Evolutionary conservation across 2,888 invertebrate species (phyloP), one percentile per base, ranked within the genome.

Genomic region (Xestia ashworthii): DNA sequence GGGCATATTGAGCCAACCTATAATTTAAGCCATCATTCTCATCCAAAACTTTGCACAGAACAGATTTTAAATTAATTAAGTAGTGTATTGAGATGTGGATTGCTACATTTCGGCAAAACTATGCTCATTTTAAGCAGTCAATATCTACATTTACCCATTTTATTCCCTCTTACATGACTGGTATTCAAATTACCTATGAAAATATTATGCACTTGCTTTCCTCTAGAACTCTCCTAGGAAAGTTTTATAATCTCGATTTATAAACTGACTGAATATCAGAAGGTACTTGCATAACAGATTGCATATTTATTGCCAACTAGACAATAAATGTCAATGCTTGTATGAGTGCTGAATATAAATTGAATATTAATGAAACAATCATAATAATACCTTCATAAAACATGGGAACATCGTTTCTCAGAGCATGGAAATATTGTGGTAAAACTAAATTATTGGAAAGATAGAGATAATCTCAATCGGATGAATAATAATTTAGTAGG

Each of bases 401-500:
- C 55, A 77, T 41, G 14, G 14, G 16, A 71, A 64, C 19, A 85
- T 25, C 19, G 38, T 64, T 53, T 81, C 60, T 53, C 41, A 19
- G 67, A 53, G 58, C 58, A 62, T 72, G 32, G 65, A 44, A 74
- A 71, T 76, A 38, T 48, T 32, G 19, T 48, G 38, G 38, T 81
- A 32, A 62, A 48, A 44, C 65, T 46, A 38, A 85, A 66, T 70
- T 82, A 60, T 41, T 81, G 62, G 50, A 68, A 68, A 71, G n/a
- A 58, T 50, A 46, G 25, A 48, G 74, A 44, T 69, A 62, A 81
- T 60, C 73, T 80, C 19, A 73, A 73, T 53, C 50, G 41, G 32
- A 73, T 81, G 74, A 55, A 80, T 80, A 80, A 81, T 72, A 64
- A 71, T 62, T 48, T 55, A 46, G 48, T 78, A 67, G 25, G 14